Base-by-base conservation (phyloP, 2,888 invertebrate species). In the Bursaphelenchus okinawaensis region DNA sequence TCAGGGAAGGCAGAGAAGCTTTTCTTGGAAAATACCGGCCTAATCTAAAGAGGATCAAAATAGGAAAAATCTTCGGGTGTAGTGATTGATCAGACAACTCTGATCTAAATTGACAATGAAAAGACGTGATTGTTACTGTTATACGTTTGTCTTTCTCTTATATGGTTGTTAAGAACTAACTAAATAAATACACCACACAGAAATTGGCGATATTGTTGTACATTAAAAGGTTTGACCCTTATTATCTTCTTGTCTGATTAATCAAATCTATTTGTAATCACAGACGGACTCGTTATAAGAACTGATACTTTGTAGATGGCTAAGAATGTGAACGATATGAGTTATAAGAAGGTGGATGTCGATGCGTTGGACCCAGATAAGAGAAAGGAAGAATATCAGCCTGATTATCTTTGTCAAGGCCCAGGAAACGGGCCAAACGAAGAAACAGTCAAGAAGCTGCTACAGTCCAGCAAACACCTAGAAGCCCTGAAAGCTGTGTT, bases 331-430 rank as follows among this genome's bases (percentile, higher is more conserved):
- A 74, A 71, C 55, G 61, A 71, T 51, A 77, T 76, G 12, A 66
- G 72, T 7, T 81, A 80, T 65, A 70, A 81, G 24, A 72, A 75
- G 54, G 56, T 81, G 19, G 75, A 81, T 61, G 80, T 81, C 12
- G 81, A 81, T 65, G 77, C 74, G 6, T 74, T 72, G 51, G 75
- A 77, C 54, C 73, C 75, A 24, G 76, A 79, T 59, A 69, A 74
- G 55, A 77, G 75, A 63, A 69, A 75, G 20, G 77, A 77, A 23
- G 72, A 71, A 26, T 77, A 78, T 8, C 77, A 77, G 20, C 68
- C 76, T 68, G 63, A 66, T 55, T 68, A 29, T 12, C 55, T 58
- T 20, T 27, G 66, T n/a, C 12, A 65, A 9, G 71, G 65, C 20
- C 22, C 24, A 20, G 27, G 29, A 9, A 12, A 24, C 9, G 66